Evolutionary conservation across 2,113 vertebrate species (phyloP).

Genomic region (Sminthopsis crassicaudata): DNA sequence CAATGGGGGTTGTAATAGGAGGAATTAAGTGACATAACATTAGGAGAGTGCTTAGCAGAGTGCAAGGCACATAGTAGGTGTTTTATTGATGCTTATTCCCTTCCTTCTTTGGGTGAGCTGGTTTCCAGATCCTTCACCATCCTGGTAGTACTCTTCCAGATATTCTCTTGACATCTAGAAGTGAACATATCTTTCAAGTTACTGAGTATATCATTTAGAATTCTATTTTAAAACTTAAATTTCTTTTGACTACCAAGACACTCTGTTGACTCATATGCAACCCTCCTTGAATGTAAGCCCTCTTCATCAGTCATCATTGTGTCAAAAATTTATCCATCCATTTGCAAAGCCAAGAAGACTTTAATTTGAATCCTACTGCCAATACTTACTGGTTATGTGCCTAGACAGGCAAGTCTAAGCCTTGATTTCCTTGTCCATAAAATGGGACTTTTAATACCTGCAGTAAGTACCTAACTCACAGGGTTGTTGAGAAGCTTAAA

Average conservation of each 20-base stretch:
- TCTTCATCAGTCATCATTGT: neutral
- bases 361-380: neutral
- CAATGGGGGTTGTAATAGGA: neutral
- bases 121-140: neutral
- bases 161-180: neutral
- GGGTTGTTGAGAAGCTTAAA: no score
- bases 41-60: neutral
- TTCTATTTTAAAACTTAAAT: neutral
- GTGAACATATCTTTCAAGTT: neutral
- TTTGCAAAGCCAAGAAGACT: neutral
- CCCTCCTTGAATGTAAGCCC: neutral
- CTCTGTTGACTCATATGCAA: neutral
- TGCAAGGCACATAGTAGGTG: no score
- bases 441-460: no score
- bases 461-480: no score
- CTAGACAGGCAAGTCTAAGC: neutral
- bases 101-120: neutral
- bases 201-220: neutral
- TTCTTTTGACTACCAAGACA: neutral
- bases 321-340: neutral
- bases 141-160: neutral
- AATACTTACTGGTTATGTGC: neutral
- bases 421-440: no score
- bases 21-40: neutral
- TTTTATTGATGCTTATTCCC: neutral